Evolutionary conservation across 1,140 invertebrate species (phyloP), one percentile per base, ranked within the genome.

Genomic region (Oppia nitens): DNA sequence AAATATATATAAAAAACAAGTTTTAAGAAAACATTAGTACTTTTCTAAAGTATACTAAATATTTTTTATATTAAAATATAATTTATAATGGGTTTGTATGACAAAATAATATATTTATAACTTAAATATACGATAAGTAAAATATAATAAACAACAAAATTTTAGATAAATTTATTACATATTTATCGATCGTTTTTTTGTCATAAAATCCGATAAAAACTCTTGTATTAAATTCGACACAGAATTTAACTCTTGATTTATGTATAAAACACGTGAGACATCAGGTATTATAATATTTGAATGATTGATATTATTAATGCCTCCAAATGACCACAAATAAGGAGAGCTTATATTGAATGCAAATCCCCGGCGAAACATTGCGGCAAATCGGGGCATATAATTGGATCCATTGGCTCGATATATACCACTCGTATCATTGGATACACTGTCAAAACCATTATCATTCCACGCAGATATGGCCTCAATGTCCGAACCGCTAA

Each of bases 381-480:
- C 49, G 4, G 49, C 49, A 20, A 50, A 21, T 50, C 49, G 20
- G 12, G 49, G 49, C n/a, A 6, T 50, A 21, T 20, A 20, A 12
- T 50, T 50, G n/a, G 49, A 9, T 9, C 6, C 6, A n/a, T 50
- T 25, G 49, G 49, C 24, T 4, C 49, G 49, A 20, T 21, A 21
- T 21, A 50, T n/a, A 21, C 6, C 4, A 6, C 20, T 20, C 4
- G 20, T 25, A 26, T 50, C 24, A 50, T 25, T 25, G 4, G 49
- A 20, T 4, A 21, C 11, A 50, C 20, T 20, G 4, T 25, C 24
- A 55, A 54, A 63, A 75, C 75, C 73, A 67, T 77, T 76, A 32
- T 73, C 69, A 66, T 76, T 77, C 70, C 72, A 76, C 6, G 73
- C 70, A 27, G 73, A 74, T 6, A 75, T 67, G 12, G 69, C 71